Conservation (phyloP, 2,797 vertebrate species). For the Sebastes diaconus region DNA sequence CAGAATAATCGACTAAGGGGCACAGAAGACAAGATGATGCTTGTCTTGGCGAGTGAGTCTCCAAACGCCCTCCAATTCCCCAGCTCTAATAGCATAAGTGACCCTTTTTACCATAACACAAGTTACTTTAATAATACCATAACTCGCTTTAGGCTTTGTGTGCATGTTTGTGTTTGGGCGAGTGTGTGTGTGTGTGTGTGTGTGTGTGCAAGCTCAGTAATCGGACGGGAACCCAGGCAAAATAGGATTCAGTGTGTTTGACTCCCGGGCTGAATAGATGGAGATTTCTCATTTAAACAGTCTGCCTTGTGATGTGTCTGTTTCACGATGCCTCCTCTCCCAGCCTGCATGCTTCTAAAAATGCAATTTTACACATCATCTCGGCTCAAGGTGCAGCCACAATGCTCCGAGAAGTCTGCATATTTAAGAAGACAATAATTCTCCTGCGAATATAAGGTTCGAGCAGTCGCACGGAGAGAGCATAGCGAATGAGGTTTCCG, state of each 20-base stretch:
- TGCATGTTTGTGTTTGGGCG: constrained; percentile 10
- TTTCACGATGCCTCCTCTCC: constrained; percentile 57
- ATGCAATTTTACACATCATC: constrained; percentile 74
- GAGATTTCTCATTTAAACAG: constrained; percentile 72
- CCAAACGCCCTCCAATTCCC: constrained; percentile 35
- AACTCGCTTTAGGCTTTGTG: constrained; percentile 50
- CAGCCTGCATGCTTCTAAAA: constrained; percentile 62
- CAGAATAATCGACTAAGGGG: constrained; percentile 40
- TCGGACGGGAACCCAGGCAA: constrained; percentile 58
- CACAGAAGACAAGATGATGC: constrained; percentile 56
- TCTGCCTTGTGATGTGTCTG: constrained; percentile 60
- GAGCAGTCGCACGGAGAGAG: constrained; percentile 37
- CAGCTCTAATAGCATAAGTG: constrained; percentile 59
- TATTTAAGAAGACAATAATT: constrained; percentile 65
- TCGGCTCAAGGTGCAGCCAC: constrained; percentile 68
- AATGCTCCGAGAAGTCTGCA: constrained; percentile 56
- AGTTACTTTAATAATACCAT: constrained; percentile 50
- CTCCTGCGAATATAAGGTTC: constrained; percentile 36
- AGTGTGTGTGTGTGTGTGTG: background rate
- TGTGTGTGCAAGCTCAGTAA: constrained; percentile 48
- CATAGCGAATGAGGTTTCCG: constrained; percentile 49
- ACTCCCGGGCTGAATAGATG: constrained; percentile 64
- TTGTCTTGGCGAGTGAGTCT: constrained; percentile 62
- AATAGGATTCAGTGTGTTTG: constrained; percentile 67
- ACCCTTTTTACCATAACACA: constrained; percentile 58